These are phyloP conservation scores for Fistularia tabacaria DNA, from an alignment of 2,797 vertebrate genomes.

Conservation along the genomic window DNA sequence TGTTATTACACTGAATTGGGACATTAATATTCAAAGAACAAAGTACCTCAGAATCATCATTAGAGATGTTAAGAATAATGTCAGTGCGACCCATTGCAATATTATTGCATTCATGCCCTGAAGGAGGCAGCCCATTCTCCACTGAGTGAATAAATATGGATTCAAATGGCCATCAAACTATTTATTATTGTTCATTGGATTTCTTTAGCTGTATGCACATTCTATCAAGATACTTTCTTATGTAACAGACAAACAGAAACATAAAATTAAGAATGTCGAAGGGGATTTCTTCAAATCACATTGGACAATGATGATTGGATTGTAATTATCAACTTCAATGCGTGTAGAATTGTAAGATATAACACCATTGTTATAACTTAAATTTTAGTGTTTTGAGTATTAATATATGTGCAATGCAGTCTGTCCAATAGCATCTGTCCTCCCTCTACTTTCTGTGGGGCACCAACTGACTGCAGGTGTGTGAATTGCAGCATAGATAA, in stretches of 20 bases:
- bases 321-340: no score
- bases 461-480: constrained; percentile 54
- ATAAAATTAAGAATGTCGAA: constrained; percentile 16
- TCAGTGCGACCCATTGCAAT: constrained; percentile 46
- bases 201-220: constrained; percentile 16
- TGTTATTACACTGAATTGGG: constrained; percentile 36
- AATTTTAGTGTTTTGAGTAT: no score
- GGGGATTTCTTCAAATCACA: no score
- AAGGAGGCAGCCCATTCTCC: constrained; percentile 33
- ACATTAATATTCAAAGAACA: constrained; percentile 43
- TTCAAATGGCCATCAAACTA: constrained; percentile 36
- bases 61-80: constrained; percentile 53
- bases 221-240: constrained; percentile 11
- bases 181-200: constrained; percentile 42
- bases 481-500: constrained; percentile 58
- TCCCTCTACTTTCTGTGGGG: constrained; percentile 19
- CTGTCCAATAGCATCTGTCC: constrained; percentile 11
- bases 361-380: no score
- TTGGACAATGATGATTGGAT: no score
- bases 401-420: constrained; percentile 1
- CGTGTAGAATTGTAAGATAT: no score
- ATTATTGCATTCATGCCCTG: constrained; percentile 46
- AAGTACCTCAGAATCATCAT: constrained; percentile 38
- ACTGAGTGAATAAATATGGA: constrained; percentile 20
- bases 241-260: constrained; percentile 10